Conservation (phyloP, 2,888 invertebrate species). For the Chymomyza caudatula region DNA sequence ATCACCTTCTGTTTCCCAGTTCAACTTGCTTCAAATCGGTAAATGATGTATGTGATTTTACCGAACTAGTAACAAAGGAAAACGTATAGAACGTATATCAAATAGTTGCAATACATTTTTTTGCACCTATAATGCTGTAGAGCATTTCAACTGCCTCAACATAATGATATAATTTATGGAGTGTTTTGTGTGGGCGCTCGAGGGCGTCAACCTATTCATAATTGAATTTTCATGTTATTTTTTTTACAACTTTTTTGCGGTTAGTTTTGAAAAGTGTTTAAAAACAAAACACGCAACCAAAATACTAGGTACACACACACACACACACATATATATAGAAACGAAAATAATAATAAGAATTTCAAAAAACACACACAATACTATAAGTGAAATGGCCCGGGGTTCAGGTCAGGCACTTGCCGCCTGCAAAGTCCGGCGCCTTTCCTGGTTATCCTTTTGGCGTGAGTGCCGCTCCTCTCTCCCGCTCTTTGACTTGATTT, state of each 20-base stretch:
- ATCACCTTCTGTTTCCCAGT: too few species aligned
- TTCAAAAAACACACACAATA: too few species aligned
- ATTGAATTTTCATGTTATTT: constrained; percentile 67
- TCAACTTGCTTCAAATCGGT: too few species aligned
- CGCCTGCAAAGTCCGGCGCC: background rate
- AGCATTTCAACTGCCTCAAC: background rate
- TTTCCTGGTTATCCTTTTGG: background rate
- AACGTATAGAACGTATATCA: too few species aligned
- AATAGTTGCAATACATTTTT: too few species aligned
- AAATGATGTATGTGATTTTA: too few species aligned
- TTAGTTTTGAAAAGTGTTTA: constrained; percentile 15
- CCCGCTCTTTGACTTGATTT: constrained; percentile 43
- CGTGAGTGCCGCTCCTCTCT: too few species aligned
- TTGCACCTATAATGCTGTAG: too few species aligned
- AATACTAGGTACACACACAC: background rate
- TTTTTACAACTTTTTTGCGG: constrained; percentile 33
- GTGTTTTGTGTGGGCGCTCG: background rate
- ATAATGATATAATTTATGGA: background rate
- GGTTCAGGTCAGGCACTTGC: background rate
- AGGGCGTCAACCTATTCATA: constrained; percentile 69
- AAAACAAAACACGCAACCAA: constrained; percentile 46
- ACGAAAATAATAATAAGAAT: too few species aligned
- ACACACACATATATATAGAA: too few species aligned
- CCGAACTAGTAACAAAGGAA: too few species aligned
- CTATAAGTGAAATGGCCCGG: background rate